Evolutionary conservation across 2,888 invertebrate genomes (phyloP).

Genomic region (Scelioninae gen. 2): DNA sequence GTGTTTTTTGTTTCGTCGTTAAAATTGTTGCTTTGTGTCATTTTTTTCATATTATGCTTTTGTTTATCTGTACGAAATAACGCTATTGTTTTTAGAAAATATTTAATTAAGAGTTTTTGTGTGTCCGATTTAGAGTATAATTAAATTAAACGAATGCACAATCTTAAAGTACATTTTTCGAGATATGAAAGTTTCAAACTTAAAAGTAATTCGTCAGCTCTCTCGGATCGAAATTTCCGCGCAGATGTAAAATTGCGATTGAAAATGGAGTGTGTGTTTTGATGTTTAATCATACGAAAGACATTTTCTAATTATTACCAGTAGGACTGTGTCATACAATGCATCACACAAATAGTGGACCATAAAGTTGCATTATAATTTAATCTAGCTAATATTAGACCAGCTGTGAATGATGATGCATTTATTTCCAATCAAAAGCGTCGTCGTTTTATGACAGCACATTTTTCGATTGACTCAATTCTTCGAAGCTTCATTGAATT

Average conservation of each 20-base stretch:
- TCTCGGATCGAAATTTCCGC: too few species aligned
- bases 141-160: not conserved
- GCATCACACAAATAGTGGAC: slow-evolving; percentile 13
- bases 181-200: not conserved
- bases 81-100: not conserved
- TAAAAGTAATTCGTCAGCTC: too few species aligned
- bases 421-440: slow-evolving; percentile 39
- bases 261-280: not conserved
- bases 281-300: not conserved
- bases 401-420: slow-evolving; percentile 3
- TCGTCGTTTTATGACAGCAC: slow-evolving; percentile 16
- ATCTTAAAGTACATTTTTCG: not conserved
- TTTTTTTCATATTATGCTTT: not conserved
- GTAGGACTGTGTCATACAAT: slow-evolving; percentile 21
- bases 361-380: slow-evolving; percentile 46
- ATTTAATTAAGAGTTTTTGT: not conserved
- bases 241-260: too few species aligned
- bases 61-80: not conserved
- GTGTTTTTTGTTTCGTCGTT: not conserved
- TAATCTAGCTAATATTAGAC: slow-evolving; percentile 33
- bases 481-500: slow-evolving; percentile 5
- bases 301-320: slow-evolving; percentile 17
- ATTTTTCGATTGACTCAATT: slow-evolving; percentile 20
- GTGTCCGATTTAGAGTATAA: not conserved
- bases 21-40: not conserved